Percentiles rank a stretch among this genome's conserved stretches.
Evolutionary conservation across 1,140 invertebrate species (phyloP).

Genomic region (Dendroctonus ponderosae): DNA sequence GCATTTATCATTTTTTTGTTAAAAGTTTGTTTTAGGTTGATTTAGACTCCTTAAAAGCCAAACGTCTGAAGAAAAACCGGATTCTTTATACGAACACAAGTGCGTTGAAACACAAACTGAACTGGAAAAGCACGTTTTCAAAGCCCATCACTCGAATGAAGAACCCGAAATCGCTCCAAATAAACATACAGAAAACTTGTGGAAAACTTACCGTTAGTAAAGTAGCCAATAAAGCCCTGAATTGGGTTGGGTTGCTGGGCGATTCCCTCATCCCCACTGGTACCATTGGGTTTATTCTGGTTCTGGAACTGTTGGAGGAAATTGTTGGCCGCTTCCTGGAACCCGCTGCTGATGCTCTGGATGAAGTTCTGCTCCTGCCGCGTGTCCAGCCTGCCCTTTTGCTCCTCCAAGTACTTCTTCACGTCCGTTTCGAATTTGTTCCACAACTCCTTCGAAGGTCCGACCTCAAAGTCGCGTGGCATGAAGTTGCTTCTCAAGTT

Average conservation of each 20-base stretch:
- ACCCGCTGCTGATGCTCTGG: conserved; percentile 25
- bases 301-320: conserved; percentile 20
- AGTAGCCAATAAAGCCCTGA: conserved; percentile 26
- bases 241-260: conserved; percentile 1
- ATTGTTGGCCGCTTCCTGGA: conserved; percentile 31
- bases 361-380: conserved; percentile 29
- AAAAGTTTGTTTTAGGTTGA: too few species aligned
- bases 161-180: too few species aligned
- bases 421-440: conserved; percentile 35
- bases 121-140: too few species aligned
- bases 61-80: too few species aligned
- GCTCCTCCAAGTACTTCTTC: conserved; percentile 18
- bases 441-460: conserved; percentile 36
- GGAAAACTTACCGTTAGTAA: conserved; percentile 25
- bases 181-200: neutral
- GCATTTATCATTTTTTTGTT: too few species aligned
- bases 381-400: conserved; percentile 18
- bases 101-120: too few species aligned
- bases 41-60: too few species aligned
- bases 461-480: conserved; percentile 14
- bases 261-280: conserved; percentile 31
- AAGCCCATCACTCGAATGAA: too few species aligned
- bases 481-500: conserved; percentile 34
- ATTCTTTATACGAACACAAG: too few species aligned
- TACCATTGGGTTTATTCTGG: conserved; percentile 11